phyloP scores from a whole-genome alignment of 2,888 invertebrate species.

The Andrena haemorrhoa region DNA sequence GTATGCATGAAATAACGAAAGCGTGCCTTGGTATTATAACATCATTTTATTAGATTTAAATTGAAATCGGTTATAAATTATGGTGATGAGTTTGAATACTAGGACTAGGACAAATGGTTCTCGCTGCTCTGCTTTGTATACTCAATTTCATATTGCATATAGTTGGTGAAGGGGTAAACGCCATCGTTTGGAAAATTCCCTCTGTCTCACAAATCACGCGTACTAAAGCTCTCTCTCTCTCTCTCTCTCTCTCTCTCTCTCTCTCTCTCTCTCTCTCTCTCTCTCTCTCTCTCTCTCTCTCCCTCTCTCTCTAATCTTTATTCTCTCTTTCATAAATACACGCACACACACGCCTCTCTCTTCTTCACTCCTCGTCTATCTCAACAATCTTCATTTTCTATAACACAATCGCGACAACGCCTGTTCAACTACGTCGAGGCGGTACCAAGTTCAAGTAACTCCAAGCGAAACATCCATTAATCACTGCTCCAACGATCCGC shows the following conservation, averaged over 20 bases:
- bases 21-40: conserved; percentile 70
- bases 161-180: conserved; percentile 67
- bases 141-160: conserved; percentile 72
- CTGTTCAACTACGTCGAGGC: conserved; percentile 19
- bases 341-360: conserved; percentile 1
- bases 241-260: neutral
- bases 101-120: conserved; percentile 78
- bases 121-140: conserved; percentile 73
- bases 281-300: neutral
- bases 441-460: conserved; percentile 21
- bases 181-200: conserved; percentile 57
- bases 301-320: neutral
- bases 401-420: conserved; percentile 37
- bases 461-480: neutral
- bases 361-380: conserved; percentile 1
- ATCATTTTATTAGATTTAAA: conserved; percentile 78
- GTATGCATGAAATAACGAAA: neutral
- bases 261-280: neutral
- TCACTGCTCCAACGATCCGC: neutral
- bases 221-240: conserved; percentile 9
- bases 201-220: conserved; percentile 33
- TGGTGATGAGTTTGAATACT: conserved; percentile 77
- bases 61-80: conserved; percentile 77
- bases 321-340: conserved; percentile 9
- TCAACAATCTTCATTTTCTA: conserved; percentile 9